phyloP scores from a whole-genome alignment of 1,140 invertebrate species.

The Drosophila oshimai region DNA sequence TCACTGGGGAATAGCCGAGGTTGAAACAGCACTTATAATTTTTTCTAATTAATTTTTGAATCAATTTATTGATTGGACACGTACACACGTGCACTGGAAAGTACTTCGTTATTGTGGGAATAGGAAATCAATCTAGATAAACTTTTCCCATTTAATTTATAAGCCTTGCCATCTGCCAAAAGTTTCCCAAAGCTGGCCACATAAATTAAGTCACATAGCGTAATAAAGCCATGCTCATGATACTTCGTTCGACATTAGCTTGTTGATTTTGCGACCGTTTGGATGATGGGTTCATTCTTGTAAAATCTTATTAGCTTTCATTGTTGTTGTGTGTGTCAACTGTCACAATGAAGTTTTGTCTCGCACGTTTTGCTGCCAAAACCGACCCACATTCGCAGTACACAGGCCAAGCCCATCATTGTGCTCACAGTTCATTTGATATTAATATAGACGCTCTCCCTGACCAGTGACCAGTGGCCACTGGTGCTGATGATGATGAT shows the following conservation, averaged over 20 bases:
- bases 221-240: slow-evolving; percentile 11
- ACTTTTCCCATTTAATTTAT: neutral
- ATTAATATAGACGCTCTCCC: slow-evolving; percentile 73
- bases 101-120: neutral
- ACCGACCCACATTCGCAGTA: slow-evolving; percentile 30
- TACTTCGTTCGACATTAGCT: slow-evolving; percentile 15
- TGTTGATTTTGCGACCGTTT: slow-evolving; percentile 33
- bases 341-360: slow-evolving; percentile 36
- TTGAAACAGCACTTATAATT: neutral
- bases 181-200: neutral
- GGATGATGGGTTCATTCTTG: slow-evolving; percentile 37
- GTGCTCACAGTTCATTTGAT: slow-evolving; percentile 74
- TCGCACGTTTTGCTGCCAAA: slow-evolving; percentile 22
- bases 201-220: slow-evolving; percentile 7
- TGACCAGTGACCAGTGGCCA: slow-evolving; percentile 1
- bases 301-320: slow-evolving; percentile 53
- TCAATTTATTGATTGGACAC: slow-evolving; percentile 18
- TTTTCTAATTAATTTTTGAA: slow-evolving; percentile 10
- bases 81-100: neutral
- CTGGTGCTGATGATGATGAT: neutral
- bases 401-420: slow-evolving; percentile 58
- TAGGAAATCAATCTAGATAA: slow-evolving; percentile 14
- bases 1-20: neutral
- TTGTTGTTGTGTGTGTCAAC: slow-evolving; percentile 35
- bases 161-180: neutral